These are phyloP conservation scores for Ascaphus truei DNA, from an alignment of 2,113 vertebrate species.

Conservation along the genomic window DNA sequence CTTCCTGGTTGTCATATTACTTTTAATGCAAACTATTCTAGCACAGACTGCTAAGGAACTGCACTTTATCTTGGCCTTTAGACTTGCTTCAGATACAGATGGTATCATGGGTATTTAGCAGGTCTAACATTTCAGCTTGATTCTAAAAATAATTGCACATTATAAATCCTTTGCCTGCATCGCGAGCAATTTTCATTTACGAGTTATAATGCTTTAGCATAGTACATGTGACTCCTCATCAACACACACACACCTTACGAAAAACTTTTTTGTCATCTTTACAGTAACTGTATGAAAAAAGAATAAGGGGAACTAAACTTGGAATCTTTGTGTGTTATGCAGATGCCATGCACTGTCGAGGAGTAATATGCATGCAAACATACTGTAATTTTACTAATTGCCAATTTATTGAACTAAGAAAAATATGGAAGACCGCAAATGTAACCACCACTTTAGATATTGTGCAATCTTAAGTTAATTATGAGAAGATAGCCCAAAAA, in stretches of 20 bases:
- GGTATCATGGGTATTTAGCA: constrained; percentile 70
- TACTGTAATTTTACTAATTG: too few relatives aligned
- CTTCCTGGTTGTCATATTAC: not conserved
- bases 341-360: too few relatives aligned
- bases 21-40: constrained; percentile 5
- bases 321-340: too few relatives aligned
- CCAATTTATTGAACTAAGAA: too few relatives aligned
- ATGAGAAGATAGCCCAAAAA: too few relatives aligned
- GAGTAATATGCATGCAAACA: too few relatives aligned
- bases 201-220: constrained; percentile 30
- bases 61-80: constrained; percentile 60
- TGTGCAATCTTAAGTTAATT: too few relatives aligned
- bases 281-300: too few relatives aligned
- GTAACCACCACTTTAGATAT: not conserved
- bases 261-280: too few relatives aligned
- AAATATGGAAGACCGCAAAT: not conserved
- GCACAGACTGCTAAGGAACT: constrained; percentile 35
- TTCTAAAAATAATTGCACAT: constrained; percentile 91
- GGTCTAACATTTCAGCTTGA: constrained; percentile 83
- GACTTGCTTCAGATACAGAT: constrained; percentile 73
- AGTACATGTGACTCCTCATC: constrained; percentile 46
- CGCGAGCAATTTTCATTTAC: constrained; percentile 72
- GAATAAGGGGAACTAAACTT: too few relatives aligned
- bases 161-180: constrained; percentile 76
- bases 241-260: constrained; percentile 33